These are phyloP conservation scores for Haliaeetus leucogaster DNA, from an alignment of 2,113 vertebrate species.

Conservation along the genomic window DNA sequence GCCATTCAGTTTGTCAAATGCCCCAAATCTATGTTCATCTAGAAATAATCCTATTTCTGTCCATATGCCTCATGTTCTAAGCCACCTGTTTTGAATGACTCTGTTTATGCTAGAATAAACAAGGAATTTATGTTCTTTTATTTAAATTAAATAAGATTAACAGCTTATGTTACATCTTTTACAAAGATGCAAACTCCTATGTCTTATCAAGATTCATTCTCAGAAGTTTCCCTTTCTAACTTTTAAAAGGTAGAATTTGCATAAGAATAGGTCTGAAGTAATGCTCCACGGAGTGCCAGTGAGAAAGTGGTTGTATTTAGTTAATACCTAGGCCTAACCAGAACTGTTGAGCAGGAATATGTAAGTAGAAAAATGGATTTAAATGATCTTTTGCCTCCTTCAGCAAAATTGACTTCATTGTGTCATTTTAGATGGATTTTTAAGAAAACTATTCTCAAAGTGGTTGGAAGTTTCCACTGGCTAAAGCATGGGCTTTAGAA, in stretches of 20 bases:
- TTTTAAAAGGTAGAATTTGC: not conserved
- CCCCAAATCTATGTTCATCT: not conserved
- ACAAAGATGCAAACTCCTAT: not conserved
- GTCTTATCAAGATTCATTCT: not conserved
- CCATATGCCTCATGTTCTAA: not conserved
- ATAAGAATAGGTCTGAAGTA: not conserved
- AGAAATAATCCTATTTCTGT: not conserved
- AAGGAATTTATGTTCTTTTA: not conserved
- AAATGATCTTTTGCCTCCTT: not conserved
- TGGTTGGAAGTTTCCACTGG: not conserved
- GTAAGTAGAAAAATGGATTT: not conserved
- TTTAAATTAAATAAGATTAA: not conserved
- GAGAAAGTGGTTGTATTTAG: not conserved
- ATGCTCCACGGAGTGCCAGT: not conserved
- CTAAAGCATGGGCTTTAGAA: not conserved
- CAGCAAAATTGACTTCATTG: not conserved
- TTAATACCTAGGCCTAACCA: not conserved
- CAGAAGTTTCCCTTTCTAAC: not conserved
- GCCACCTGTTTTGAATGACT: not conserved
- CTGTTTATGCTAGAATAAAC: not conserved
- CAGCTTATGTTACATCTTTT: not conserved
- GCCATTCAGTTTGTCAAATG: not conserved
- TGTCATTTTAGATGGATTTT: not conserved
- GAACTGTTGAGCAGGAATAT: not conserved
- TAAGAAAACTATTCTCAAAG: not conserved